A percentile compares a stretch with the other conserved stretches of the same genome.
These are phyloP conservation scores for Thunnus thynnus DNA, from an alignment of 2,113 vertebrate species.

Conservation along the genomic window DNA sequence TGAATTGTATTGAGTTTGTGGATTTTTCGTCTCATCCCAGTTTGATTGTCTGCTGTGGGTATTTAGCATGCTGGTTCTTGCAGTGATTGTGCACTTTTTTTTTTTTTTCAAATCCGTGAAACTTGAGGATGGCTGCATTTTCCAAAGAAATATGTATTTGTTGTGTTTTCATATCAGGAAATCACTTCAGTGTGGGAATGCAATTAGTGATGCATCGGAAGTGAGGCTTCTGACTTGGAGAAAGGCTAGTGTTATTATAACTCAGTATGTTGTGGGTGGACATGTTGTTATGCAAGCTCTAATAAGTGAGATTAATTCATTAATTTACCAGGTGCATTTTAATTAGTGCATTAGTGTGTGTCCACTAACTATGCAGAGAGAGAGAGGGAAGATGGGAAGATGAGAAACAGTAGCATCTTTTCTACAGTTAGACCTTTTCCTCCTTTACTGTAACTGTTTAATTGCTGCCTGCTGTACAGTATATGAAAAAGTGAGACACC, in stretches of 20 bases:
- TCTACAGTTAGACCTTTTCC: background rate
- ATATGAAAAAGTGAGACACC: background rate
- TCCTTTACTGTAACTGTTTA: background rate
- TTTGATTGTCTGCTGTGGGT: constrained; percentile 38
- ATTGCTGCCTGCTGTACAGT: background rate
- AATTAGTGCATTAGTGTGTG: constrained; percentile 58
- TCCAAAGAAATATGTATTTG: constrained; percentile 6
- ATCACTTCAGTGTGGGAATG: constrained; percentile 23
- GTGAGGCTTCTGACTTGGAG: constrained; percentile 30
- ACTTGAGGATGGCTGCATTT: background rate
- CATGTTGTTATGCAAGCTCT: constrained; percentile 54
- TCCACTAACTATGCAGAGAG: constrained; percentile 7
- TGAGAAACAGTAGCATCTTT: background rate
- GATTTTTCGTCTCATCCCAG: background rate
- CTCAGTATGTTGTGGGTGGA: constrained; percentile 49
- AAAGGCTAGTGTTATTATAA: constrained; percentile 59
- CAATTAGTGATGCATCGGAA: constrained; percentile 37
- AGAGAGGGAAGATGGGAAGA: constrained; percentile 4
- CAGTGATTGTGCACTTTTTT: constrained; percentile 25
- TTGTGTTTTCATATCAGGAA: constrained; percentile 34
- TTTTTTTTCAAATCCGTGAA: constrained; percentile 13
- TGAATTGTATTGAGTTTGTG: constrained; percentile 14
- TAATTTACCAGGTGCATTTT: constrained; percentile 63
- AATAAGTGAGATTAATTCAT: constrained; percentile 65
- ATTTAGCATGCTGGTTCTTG: constrained; percentile 62